phyloP scores from a whole-genome alignment of 2,888 invertebrate genomes.

The Aethes cnicana region DNA sequence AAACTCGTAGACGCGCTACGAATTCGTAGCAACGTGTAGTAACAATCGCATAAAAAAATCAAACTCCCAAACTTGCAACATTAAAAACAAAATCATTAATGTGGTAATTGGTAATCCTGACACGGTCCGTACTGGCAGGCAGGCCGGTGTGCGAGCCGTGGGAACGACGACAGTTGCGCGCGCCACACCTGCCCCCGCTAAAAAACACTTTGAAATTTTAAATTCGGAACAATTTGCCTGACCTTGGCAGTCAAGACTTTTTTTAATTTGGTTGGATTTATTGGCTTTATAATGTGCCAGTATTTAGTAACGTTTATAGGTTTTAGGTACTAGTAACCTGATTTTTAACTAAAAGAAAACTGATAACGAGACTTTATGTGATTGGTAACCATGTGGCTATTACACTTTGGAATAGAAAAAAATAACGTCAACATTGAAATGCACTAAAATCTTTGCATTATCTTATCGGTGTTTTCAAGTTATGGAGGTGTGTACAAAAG shows the following conservation, averaged over 20 bases:
- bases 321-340: not conserved
- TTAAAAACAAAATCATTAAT: constrained; percentile 46
- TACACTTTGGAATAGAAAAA: not conserved
- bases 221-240: constrained; percentile 68
- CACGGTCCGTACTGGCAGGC: constrained; percentile 50
- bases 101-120: constrained; percentile 75
- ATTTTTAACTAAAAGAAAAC: too few species aligned
- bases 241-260: constrained; percentile 57
- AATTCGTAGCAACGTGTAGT: too few species aligned
- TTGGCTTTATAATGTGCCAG: constrained; percentile 3
- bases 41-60: too few species aligned
- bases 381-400: too few species aligned
- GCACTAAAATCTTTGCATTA: too few species aligned
- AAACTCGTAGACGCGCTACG: constrained; percentile 1
- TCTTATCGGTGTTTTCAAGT: too few species aligned
- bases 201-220: constrained; percentile 72
- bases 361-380: too few species aligned
- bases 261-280: constrained; percentile 24
- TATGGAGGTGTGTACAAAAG: too few species aligned
- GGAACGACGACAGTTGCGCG: constrained; percentile 78
- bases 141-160: constrained; percentile 74
- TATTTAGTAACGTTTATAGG: not conserved
- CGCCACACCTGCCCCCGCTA: constrained; percentile 58
- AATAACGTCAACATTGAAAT: too few species aligned
- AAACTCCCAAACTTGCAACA: not conserved